These are phyloP conservation scores for Sebastes melanostomus DNA, from an alignment of 2,797 vertebrate species.

Conservation along the genomic window DNA sequence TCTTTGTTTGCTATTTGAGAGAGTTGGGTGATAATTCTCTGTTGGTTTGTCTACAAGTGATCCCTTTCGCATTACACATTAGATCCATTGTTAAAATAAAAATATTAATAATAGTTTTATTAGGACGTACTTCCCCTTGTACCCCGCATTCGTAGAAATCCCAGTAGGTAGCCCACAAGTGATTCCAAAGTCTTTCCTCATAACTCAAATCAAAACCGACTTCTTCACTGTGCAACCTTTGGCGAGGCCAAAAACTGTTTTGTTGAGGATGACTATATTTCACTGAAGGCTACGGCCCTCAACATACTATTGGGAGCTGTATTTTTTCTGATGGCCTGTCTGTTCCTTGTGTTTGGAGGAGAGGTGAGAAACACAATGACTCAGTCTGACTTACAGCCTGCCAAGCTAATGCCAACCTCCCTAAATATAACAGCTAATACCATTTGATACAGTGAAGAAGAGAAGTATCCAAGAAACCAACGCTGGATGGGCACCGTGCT, in stretches of 20 bases:
- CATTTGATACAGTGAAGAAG: constrained; percentile 46
- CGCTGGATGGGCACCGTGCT: not conserved
- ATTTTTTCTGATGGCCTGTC: constrained; percentile 35
- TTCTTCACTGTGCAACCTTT: not conserved
- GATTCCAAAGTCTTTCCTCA: not conserved
- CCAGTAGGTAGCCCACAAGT: not conserved
- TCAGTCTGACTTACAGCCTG: constrained; percentile 52
- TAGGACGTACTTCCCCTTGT: not conserved
- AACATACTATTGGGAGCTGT: constrained; percentile 3
- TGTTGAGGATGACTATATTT: constrained; percentile 14
- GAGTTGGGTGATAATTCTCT: not conserved
- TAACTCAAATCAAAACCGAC: not conserved
- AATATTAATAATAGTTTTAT: not conserved
- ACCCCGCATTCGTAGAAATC: not conserved
- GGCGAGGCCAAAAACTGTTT: not conserved
- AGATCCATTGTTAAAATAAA: not conserved
- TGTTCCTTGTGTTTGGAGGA: constrained; percentile 38
- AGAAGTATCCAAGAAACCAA: constrained; percentile 8
- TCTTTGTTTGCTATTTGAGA: not conserved
- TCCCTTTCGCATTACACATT: not conserved
- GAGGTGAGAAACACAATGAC: constrained; percentile 55
- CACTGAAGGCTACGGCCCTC: not conserved
- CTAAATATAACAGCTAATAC: constrained; percentile 60
- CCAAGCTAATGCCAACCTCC: constrained; percentile 52
- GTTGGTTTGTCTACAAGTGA: not conserved